phyloP scores from a whole-genome alignment of 2,888 invertebrate species.

The Heteropelma amictum region DNA sequence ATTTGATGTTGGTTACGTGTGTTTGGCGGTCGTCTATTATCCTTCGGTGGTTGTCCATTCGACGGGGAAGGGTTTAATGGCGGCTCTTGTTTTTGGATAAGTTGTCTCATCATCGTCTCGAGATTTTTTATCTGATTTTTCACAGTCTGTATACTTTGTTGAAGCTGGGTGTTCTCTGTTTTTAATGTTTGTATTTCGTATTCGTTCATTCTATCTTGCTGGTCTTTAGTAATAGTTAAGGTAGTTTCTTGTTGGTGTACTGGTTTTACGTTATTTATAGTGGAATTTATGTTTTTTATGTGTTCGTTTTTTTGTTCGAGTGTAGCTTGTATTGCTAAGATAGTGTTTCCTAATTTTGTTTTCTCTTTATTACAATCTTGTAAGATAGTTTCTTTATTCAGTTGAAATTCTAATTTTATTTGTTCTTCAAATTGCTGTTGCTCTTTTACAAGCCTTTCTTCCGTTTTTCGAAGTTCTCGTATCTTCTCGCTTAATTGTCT shows the following conservation, averaged over 20 bases:
- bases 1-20: background rate
- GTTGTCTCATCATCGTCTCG: background rate
- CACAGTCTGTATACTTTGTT: background rate
- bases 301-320: conserved; percentile 23
- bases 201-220: background rate
- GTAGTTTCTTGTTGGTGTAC: conserved; percentile 13
- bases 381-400: background rate
- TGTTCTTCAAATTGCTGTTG: background rate
- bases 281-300: background rate
- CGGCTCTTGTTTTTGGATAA: background rate
- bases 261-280: background rate
- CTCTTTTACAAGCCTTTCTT: conserved; percentile 18
- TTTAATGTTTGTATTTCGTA: background rate
- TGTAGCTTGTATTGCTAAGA: background rate
- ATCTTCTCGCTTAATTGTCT: conserved; percentile 10
- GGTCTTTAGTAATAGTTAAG: background rate
- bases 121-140: conserved; percentile 1
- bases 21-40: conserved; percentile 11
- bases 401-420: conserved; percentile 16
- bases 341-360: background rate
- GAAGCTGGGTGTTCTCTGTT: background rate
- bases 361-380: background rate
- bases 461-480: conserved; percentile 24
- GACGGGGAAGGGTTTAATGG: background rate
- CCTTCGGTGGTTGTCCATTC: background rate